Evolutionary conservation across 1,140 invertebrate species (phyloP), one percentile per base, ranked within the genome.

Genomic region (Halesus radiatus): DNA sequence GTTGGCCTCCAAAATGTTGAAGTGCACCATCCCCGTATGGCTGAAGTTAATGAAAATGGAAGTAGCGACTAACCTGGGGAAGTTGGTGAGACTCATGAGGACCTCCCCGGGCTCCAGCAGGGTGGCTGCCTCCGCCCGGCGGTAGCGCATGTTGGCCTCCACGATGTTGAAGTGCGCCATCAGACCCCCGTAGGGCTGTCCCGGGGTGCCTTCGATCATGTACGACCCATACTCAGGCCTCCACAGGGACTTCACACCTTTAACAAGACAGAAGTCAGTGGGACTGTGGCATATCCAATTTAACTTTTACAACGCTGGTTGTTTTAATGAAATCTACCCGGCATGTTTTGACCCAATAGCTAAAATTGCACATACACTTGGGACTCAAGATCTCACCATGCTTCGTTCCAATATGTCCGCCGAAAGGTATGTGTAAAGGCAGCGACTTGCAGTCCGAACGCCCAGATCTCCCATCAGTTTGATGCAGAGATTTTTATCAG

Each of bases 151-250:
- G 88, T 99, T 99, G 1, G 96, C 95, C 88, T 99, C 98, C 6
- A 99, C 98, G 79, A 98, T 93, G 88, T 99, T 99, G 86, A 99
- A 99, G 90, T 99, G 97, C 6, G 97, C 96, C 84, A 99, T 90
- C 15, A 98, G 89, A 2, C 97, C 96, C 32, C 96, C 96, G 85
- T 97, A 97, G 0, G 98, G 98, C 85, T 96, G 94, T 10, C 98
- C 98, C 18, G 99, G 99, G 1, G 98, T 99, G n/a, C 98, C 98
- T 91, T 99, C 99, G 64, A 99, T 92, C 98, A 99, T 99, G 85
- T 99, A 99, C 64, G 96, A 94, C 29, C 96, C 98, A 92, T 98
- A 99, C 90, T 99, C 98, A 18, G 98, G 98, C 70, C 97, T 92
- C 98, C 98, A 99, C 20, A 98, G 87, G 3, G 95, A 97, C 85